Conservation (phyloP, 2,888 invertebrate species). For the Microctonus brassicae region DNA sequence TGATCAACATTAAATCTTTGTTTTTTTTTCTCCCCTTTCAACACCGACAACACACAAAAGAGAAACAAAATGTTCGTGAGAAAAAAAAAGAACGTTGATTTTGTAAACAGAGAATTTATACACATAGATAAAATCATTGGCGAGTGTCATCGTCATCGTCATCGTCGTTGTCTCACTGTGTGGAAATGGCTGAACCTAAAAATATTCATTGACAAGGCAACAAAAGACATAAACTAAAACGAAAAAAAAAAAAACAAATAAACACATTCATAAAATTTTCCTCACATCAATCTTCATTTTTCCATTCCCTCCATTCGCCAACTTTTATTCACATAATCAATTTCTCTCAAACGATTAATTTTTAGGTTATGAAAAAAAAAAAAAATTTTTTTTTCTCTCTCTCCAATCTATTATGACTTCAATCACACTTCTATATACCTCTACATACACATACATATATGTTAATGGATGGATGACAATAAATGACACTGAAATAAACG, state of each 20-base stretch:
- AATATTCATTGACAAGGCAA: conserved; percentile 6
- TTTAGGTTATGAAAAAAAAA: neutral
- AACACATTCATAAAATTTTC: neutral
- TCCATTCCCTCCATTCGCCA: too few species aligned
- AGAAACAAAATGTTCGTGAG: too few species aligned
- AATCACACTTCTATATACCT: neutral
- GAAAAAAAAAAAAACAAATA: neutral
- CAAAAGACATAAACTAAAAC: neutral
- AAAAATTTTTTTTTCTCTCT: neutral
- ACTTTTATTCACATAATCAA: too few species aligned
- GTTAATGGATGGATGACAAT: too few species aligned
- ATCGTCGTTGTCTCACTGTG: too few species aligned
- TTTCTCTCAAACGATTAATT: too few species aligned
- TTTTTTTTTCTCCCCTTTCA: too few species aligned
- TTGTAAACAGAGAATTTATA: conserved; percentile 26
- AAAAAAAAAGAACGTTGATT: conserved; percentile 36
- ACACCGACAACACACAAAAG: too few species aligned
- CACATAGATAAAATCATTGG: too few species aligned
- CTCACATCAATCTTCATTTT: neutral
- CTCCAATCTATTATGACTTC: neutral
- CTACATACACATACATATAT: neutral
- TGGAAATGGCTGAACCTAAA: conserved; percentile 2
- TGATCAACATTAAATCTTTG: too few species aligned
- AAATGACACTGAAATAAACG: neutral
- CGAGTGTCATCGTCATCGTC: neutral